Evolutionary conservation across 2,797 vertebrate species (phyloP), one percentile per base, ranked within the genome.

Genomic region (Eulemur albifrons): DNA sequence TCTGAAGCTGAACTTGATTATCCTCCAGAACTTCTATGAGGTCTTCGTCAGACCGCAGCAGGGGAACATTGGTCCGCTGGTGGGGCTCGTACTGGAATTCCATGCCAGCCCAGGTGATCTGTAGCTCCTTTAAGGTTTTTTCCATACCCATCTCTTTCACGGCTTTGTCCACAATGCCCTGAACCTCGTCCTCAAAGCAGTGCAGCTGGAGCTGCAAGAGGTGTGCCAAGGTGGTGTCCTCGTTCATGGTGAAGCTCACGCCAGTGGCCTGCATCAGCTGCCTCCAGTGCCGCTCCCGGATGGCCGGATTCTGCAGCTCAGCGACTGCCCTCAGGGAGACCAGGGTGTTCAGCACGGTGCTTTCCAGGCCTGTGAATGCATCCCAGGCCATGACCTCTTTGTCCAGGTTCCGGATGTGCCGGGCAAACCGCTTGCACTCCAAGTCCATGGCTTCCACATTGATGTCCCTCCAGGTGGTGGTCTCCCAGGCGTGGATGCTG

Each of bases 131-230:
- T 79, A 99, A 97, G 69, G 99, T 99, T 95, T 99, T 99, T 97
- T 99, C 99, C 99, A 99, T 99, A 27, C 98, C 99, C 99, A 99
- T 99, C 97, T 99, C 99, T 97, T 99, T 99, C 21, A 99, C 99
- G 0, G 99, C 99, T 97, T 99, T 99, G 98, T 99, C 99, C 96
- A 99, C 99, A 0, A 99, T 99, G 83, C 98, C 98, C 35, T 97
- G 98, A 63, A 99, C 99, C 73, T 99, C 99, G 0, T 99, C 99
- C 95, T 99, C 99, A 69, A 99, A 99, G 94, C 98, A 97, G 96
- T 99, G 99, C 90, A 99, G 98, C 94, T 99, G 99, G 90, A 99
- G 99, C 96, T 98, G 98, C 88, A 99, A 98, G 80, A 99, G 99
- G 79, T 99, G 99, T 0, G 99, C 99, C 93, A 99, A 98, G 0